Conservation (phyloP, 1,140 invertebrate genomes). For the Platyura marginata region DNA sequence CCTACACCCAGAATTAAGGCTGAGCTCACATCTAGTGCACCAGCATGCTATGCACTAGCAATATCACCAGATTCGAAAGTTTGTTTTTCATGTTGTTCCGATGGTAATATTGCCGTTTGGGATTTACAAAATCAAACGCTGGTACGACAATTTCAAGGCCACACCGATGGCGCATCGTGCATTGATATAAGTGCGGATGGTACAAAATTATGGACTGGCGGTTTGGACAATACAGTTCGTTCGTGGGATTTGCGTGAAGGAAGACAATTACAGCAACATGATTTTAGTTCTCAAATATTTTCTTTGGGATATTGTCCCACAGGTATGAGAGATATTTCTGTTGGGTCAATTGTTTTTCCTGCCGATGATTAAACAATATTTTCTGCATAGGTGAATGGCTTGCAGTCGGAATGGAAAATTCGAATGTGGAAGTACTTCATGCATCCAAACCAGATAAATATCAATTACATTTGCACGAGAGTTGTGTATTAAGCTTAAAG, state of each 20-base stretch:
- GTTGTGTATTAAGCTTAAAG: conserved; percentile 83
- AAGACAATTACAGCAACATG: conserved; percentile 72
- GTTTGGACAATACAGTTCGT: conserved; percentile 80
- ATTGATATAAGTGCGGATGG: conserved; percentile 94
- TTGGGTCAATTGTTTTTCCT: not conserved
- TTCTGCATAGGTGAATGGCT: conserved; percentile 63
- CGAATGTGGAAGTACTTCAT: conserved; percentile 83
- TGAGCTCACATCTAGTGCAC: conserved; percentile 82
- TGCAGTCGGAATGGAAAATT: conserved; percentile 95
- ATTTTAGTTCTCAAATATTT: conserved; percentile 81
- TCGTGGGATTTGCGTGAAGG: conserved; percentile 90
- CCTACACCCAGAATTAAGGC: conserved; percentile 70
- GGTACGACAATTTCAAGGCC: conserved; percentile 73
- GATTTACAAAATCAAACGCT: conserved; percentile 86
- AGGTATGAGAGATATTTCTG: conserved; percentile 22
- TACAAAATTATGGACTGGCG: conserved; percentile 90
- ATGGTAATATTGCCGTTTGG: conserved; percentile 95
- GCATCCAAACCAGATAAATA: conserved; percentile 86
- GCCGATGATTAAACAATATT: not conserved
- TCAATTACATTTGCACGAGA: conserved; percentile 87
- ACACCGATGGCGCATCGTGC: conserved; percentile 91
- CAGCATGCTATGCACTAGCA: conserved; percentile 77
- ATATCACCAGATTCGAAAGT: conserved; percentile 82
- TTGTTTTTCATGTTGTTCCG: conserved; percentile 94
- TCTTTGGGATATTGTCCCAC: conserved; percentile 89